Conservation (phyloP, 2,797 vertebrate species). For the Chromobotia macracanthus region DNA sequence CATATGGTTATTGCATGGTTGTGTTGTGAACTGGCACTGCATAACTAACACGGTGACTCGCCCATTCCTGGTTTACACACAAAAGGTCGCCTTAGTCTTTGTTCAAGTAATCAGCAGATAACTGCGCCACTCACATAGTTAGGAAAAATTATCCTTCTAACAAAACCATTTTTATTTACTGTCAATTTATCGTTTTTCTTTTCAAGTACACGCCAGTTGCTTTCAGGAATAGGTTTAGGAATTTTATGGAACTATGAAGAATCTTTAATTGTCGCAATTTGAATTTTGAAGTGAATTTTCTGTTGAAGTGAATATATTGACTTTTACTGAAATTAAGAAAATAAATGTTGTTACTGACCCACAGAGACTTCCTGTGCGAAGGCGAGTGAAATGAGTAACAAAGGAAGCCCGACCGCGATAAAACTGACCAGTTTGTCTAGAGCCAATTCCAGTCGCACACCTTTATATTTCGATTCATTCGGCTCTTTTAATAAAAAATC, state of each 20-base stretch:
- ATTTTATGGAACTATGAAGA: background rate
- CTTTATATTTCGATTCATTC: constrained; percentile 85
- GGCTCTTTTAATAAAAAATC: constrained; percentile 94
- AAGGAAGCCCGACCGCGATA: constrained; percentile 89
- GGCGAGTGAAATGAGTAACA: constrained; percentile 94
- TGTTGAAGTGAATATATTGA: too few relatives aligned
- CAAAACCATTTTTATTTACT: background rate
- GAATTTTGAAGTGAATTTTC: too few relatives aligned
- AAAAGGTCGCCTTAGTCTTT: background rate
- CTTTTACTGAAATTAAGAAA: background rate
- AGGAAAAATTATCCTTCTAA: background rate
- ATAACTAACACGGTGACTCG: background rate
- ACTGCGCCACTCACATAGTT: background rate
- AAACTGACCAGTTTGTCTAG: constrained; percentile 91
- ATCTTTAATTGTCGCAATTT: background rate
- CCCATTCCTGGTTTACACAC: constrained; percentile 4
- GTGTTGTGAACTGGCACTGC: background rate
- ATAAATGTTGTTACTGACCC: constrained; percentile 75
- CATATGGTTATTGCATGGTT: background rate
- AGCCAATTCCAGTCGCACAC: constrained; percentile 89
- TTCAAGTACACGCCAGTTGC: background rate
- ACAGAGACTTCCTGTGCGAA: constrained; percentile 95
- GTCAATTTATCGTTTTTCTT: background rate
- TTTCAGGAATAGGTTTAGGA: too few relatives aligned
- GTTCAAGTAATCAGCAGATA: background rate